phyloP scores from a whole-genome alignment of 1,140 invertebrate genomes.

The Melanaphis sacchari region DNA sequence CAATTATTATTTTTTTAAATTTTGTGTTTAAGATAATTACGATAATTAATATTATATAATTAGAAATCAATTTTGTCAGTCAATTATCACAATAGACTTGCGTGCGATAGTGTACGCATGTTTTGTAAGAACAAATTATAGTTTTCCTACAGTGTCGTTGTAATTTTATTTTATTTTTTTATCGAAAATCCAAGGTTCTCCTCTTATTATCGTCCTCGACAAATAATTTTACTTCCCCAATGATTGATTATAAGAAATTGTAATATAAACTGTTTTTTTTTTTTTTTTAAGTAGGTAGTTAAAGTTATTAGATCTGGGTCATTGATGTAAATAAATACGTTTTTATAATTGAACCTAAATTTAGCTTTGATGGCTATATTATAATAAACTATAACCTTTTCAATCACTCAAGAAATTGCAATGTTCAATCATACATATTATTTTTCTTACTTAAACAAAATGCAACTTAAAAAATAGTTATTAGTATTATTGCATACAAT shows the following conservation, averaged over 20 bases:
- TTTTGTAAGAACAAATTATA: neutral
- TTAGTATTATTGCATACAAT: neutral
- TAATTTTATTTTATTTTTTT: neutral
- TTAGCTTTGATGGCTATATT: neutral
- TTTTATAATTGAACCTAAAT: constrained; percentile 11
- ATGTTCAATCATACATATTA: neutral
- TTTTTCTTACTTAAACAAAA: neutral
- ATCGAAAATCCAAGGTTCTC: constrained; percentile 32
- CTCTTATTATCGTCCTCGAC: constrained; percentile 33
- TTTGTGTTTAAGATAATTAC: neutral
- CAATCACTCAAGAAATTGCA: neutral
- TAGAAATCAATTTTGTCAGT: neutral
- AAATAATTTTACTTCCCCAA: constrained; percentile 33
- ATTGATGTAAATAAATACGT: constrained; percentile 8
- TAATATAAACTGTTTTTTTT: constrained; percentile 1
- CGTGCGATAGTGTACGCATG: neutral
- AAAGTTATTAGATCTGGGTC: constrained; percentile 36
- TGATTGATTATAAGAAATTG: constrained; percentile 42
- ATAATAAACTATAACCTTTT: constrained; percentile 40
- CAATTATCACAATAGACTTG: neutral
- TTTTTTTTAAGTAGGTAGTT: neutral
- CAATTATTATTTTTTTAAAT: neutral
- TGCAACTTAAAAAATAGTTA: neutral
- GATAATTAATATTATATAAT: neutral
- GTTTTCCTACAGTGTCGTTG: neutral